These are phyloP conservation scores for Lemur catta DNA, from an alignment of 2,797 vertebrate genomes.

Conservation along the genomic window DNA sequence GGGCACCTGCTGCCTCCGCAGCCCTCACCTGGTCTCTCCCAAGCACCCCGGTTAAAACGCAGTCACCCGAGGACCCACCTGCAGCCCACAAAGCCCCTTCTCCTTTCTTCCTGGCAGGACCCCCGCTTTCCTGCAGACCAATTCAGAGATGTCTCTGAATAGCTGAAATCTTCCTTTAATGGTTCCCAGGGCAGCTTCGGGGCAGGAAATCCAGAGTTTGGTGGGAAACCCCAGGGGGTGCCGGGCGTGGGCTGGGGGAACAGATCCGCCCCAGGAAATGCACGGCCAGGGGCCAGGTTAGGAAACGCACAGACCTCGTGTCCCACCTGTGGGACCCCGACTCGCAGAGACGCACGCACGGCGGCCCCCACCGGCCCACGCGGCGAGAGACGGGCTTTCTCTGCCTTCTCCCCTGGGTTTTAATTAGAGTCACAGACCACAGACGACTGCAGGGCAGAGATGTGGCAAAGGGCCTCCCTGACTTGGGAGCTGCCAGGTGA, in stretches of 20 bases:
- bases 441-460: not conserved
- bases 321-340: not conserved
- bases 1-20: not conserved
- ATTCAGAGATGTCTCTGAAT: not conserved
- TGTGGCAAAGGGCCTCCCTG: not conserved
- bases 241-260: no score
- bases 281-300: not conserved
- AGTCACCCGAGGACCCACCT: not conserved
- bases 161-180: not conserved
- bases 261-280: not conserved
- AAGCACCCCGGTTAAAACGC: not conserved
- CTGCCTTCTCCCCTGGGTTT: slow-evolving; percentile 39
- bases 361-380: no score
- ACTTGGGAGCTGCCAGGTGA: not conserved
- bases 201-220: not conserved
- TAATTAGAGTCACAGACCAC: slow-evolving; percentile 44
- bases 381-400: not conserved
- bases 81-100: not conserved
- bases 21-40: not conserved
- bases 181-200: not conserved
- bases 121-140: not conserved
- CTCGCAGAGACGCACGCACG: not conserved
- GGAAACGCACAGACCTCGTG: not conserved
- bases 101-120: not conserved
- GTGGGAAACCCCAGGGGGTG: not conserved